Conservation (phyloP, 2,113 vertebrate species). For the Stigmatopora nigra region DNA sequence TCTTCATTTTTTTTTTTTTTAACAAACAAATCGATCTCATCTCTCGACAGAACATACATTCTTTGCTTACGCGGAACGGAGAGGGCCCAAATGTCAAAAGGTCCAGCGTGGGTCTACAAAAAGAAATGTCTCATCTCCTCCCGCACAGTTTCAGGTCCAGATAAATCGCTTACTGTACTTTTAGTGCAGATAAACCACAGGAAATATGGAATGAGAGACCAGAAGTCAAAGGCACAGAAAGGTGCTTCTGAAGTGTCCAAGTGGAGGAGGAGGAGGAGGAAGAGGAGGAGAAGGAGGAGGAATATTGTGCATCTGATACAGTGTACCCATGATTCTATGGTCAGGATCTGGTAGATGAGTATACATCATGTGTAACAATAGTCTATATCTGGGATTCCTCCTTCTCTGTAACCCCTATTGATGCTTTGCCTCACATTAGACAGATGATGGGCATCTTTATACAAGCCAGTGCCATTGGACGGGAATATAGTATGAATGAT, state of each 20-base stretch:
- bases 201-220: constrained; percentile 72
- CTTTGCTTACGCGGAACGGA: constrained; percentile 52
- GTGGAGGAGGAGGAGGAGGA: constrained; percentile 47
- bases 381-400: constrained; percentile 84
- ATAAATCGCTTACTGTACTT: constrained; percentile 54
- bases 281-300: constrained; percentile 41
- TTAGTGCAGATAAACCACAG: constrained; percentile 61
- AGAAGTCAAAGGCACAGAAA: constrained; percentile 76
- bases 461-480: constrained; percentile 84
- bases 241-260: constrained; percentile 71
- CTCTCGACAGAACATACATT: constrained; percentile 57
- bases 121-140: constrained; percentile 50
- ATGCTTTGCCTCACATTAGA: constrained; percentile 77
- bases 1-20: neutral
- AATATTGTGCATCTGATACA: constrained; percentile 72
- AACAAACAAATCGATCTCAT: constrained; percentile 40
- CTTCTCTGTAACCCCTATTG: constrained; percentile 84
- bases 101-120: constrained; percentile 64
- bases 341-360: constrained; percentile 49
- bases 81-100: constrained; percentile 56
- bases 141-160: constrained; percentile 54
- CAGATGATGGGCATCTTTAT: constrained; percentile 74
- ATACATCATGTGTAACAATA: constrained; percentile 85
- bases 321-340: constrained; percentile 60
- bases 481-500: constrained; percentile 91